Percentiles rank a stretch among this genome's conserved stretches.
Evolutionary conservation across 2,797 vertebrate genomes (phyloP).

Genomic region (Choloepus didactylus): DNA sequence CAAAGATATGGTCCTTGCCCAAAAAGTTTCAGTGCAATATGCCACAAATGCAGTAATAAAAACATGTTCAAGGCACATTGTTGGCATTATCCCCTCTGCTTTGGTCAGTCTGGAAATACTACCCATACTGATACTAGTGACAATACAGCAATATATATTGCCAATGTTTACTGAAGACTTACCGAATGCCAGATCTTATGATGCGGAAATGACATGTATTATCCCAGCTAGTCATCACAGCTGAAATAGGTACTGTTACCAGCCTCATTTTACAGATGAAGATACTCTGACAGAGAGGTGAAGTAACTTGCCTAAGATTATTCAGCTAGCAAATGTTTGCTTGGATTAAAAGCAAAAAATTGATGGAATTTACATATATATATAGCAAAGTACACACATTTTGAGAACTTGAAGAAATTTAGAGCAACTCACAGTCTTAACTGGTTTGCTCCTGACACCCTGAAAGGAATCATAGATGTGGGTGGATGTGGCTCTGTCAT

Average conservation of each 20-base stretch:
- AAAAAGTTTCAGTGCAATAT: neutral
- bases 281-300: neutral
- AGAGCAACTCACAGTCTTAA: neutral
- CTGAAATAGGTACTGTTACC: neutral
- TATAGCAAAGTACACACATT: neutral
- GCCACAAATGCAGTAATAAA: neutral
- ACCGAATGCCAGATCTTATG: neutral
- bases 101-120: neutral
- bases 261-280: neutral
- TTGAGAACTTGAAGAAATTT: slow-evolving; percentile 35
- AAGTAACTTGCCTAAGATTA: neutral
- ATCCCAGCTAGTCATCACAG: neutral
- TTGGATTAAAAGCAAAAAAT: neutral
- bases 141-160: neutral
- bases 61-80: neutral
- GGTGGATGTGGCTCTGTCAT: neutral
- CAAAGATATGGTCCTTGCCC: neutral
- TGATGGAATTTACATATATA: neutral
- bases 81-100: neutral
- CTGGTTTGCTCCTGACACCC: neutral
- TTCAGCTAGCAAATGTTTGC: neutral
- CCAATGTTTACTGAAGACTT: neutral
- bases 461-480: neutral
- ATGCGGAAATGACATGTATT: neutral
- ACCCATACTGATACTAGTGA: neutral